Base-by-base conservation (phyloP, 2,797 vertebrate genomes). In the Argentina silus region DNA sequence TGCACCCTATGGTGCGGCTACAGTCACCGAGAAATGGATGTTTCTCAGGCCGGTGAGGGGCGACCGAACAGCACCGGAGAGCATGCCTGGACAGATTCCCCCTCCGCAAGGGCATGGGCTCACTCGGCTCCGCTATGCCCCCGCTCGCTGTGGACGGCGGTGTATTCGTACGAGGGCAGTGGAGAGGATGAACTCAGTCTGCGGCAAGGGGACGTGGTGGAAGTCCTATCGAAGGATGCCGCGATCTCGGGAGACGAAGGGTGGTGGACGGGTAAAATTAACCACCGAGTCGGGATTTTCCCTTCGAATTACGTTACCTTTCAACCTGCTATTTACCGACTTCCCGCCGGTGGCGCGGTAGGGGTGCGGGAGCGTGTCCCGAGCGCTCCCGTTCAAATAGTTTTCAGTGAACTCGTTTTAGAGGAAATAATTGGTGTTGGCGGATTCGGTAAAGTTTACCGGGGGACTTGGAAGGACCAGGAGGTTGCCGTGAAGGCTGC, bases 401-500 rank as follows among this genome's bases (percentile, higher is more conserved):
- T 93, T 57, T 98, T 98, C 82, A 87, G 91, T 73, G 94, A 94
- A 82, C 94, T 98, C 81, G 92, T 95, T 2, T 90, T 98, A 15
- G 93, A 96, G 87, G 97, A 98, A 88, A 96, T 98, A 75, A 97
- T 98, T 51, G 96, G 97, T 61, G 96, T 96, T 11, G 96, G 97
- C 0, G 97, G 97, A 48, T 98, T 98, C 82, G 96, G 97, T 1
- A 97, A 98, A 90, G 97, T 98, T 69, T 98, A 96, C 87, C 92
- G 96, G 65, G 96, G 97, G 67, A 95, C 94, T 48, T 98, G 96
- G 96, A 94, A 90, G 10, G 95, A 95, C 44, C 95, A 95, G 50
- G 96, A 97, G 89, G 95, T 98, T 56, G 97, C 97, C 2, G 96
- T 98, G 83, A 98, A 98, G 89, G 97, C 96, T 48, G 97, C 96